Evolutionary conservation across 2,113 vertebrate genomes (phyloP).

Genomic region (Antennarius striatus): DNA sequence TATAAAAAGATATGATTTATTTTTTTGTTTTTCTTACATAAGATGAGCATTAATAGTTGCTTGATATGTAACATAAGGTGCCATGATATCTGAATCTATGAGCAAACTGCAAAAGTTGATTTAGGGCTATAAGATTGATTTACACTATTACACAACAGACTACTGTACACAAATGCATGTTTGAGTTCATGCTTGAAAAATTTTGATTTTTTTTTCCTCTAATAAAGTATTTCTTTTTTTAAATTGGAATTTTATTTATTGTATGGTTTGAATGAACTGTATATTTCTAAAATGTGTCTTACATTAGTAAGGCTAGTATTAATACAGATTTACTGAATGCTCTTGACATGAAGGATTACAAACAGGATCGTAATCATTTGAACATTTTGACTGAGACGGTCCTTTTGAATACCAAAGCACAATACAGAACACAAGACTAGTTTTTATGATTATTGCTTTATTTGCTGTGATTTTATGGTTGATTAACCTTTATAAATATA

Average conservation of each 20-base stretch:
- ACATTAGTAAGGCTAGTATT: no score
- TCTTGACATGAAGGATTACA: no score
- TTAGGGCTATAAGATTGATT: constrained; percentile 33
- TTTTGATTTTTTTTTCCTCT: constrained; percentile 16
- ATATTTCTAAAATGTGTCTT: no score
- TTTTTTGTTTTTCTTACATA: constrained; percentile 12
- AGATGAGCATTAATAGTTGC: constrained; percentile 1
- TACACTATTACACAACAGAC: constrained; percentile 27
- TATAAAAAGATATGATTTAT: neutral
- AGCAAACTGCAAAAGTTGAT: constrained; percentile 37
- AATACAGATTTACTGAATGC: no score
- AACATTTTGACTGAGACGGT: no score
- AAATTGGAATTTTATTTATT: neutral
- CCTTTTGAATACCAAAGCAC: no score
- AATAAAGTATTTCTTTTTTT: constrained; percentile 60
- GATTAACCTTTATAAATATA: no score
- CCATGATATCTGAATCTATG: constrained; percentile 34
- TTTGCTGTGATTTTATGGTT: no score
- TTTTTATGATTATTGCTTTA: no score
- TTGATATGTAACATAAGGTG: constrained; percentile 5
- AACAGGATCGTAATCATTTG: no score
- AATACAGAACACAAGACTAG: no score
- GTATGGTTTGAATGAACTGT: no score
- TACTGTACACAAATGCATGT: constrained; percentile 65
- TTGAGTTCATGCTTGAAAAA: constrained; percentile 45